Evolutionary conservation across 2,797 vertebrate genomes (phyloP).

Genomic region (Simalia tracyae): DNA sequence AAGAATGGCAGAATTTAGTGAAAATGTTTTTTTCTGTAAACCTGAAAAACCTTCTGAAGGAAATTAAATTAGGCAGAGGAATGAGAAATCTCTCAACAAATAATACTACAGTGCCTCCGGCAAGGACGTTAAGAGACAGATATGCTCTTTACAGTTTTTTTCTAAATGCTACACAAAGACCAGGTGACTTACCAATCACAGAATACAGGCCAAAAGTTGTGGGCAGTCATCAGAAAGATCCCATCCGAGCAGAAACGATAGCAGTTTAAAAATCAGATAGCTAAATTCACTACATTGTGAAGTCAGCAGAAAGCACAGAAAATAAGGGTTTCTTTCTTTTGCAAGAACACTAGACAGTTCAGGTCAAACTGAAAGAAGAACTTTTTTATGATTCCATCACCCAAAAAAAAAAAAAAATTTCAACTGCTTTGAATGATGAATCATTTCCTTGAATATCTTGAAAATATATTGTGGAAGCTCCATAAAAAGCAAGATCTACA

Average conservation of each 20-base stretch:
- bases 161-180: slow-evolving; percentile 72
- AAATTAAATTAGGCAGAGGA: slow-evolving; percentile 43
- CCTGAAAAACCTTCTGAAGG: slow-evolving; percentile 37
- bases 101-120: slow-evolving; percentile 33
- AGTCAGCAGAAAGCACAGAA: slow-evolving; percentile 61
- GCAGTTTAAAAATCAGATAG: slow-evolving; percentile 80
- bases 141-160: slow-evolving; percentile 34
- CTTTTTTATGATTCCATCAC: slow-evolving; percentile 14
- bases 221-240: slow-evolving; percentile 68
- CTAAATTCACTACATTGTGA: slow-evolving; percentile 77
- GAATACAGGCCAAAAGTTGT: slow-evolving; percentile 71
- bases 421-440: background rate
- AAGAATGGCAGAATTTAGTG: slow-evolving; percentile 52
- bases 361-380: slow-evolving; percentile 22
- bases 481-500: background rate
- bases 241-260: slow-evolving; percentile 74
- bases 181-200: slow-evolving; percentile 76
- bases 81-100: slow-evolving; percentile 41
- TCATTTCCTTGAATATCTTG: slow-evolving; percentile 2
- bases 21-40: background rate
- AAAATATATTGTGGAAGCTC: background rate
- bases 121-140: slow-evolving; percentile 45
- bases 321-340: slow-evolving; percentile 14
- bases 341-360: slow-evolving; percentile 43
- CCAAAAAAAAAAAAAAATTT: background rate